These are phyloP conservation scores for Ochropleura leucogaster DNA, from an alignment of 2,888 invertebrate species.

Conservation along the genomic window DNA sequence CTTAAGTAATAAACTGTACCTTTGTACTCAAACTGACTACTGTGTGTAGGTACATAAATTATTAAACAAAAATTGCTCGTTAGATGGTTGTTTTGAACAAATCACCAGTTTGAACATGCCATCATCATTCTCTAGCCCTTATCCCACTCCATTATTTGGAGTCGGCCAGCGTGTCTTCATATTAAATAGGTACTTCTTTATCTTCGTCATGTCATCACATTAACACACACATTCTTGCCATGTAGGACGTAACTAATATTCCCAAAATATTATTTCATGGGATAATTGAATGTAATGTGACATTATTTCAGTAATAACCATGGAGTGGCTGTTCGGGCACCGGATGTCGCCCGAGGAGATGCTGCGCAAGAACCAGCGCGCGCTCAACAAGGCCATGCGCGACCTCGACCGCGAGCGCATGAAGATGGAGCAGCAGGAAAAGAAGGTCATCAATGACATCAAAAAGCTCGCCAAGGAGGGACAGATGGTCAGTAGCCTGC, in stretches of 20 bases:
- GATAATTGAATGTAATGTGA: neutral
- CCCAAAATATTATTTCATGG: neutral
- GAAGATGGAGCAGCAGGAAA: constrained; percentile 99
- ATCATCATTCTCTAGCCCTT: too few species aligned
- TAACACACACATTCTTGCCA: too few species aligned
- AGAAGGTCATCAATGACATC: constrained; percentile 99
- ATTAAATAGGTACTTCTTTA: too few species aligned
- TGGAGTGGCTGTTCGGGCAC: constrained; percentile 99
- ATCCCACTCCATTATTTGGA: too few species aligned
- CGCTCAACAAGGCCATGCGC: constrained; percentile 99
- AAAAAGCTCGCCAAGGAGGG: constrained; percentile 99
- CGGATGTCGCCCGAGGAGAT: constrained; percentile 99
- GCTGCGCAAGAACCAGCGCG: constrained; percentile 99
- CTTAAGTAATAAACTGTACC: too few species aligned
- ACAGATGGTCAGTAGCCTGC: constrained; percentile 94
- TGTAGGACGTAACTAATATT: neutral
- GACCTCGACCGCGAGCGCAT: constrained; percentile 98
- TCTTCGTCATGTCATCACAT: too few species aligned
- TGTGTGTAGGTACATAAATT: too few species aligned
- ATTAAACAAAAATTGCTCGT: too few species aligned
- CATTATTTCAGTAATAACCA: constrained; percentile 72
- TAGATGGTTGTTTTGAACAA: too few species aligned
- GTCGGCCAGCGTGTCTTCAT: too few species aligned
- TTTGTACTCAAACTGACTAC: too few species aligned
- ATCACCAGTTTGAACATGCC: too few species aligned